These are phyloP conservation scores for Mantis religiosa DNA, from an alignment of 2,888 invertebrate species.

Conservation along the genomic window DNA sequence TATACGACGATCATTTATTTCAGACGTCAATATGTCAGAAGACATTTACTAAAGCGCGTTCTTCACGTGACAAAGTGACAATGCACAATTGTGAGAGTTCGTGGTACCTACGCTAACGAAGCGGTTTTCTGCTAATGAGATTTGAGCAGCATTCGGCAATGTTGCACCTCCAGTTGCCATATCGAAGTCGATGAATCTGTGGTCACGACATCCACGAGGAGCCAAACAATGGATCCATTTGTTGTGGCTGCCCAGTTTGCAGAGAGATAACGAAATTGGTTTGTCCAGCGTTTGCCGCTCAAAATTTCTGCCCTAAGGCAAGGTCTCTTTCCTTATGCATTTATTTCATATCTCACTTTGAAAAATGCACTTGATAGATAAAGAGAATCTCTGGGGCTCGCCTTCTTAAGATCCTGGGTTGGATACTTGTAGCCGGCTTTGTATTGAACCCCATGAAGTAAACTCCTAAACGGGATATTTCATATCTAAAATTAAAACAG, in stretches of 20 bases:
- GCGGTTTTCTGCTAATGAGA: neutral
- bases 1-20: neutral
- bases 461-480: no score
- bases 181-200: neutral
- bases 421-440: no score
- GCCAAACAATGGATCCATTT: neutral
- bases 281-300: neutral
- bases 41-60: neutral
- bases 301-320: neutral
- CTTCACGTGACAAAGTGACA: neutral
- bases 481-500: no score
- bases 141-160: neutral
- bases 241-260: neutral
- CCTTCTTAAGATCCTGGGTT: no score
- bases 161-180: neutral
- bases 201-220: neutral
- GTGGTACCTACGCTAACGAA: neutral
- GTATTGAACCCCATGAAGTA: no score
- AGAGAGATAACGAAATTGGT: neutral
- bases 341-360: neutral
- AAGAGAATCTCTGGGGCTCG: no score
- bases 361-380: neutral
- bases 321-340: neutral
- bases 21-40: neutral
- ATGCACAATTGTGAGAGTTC: neutral